These are phyloP conservation scores for Sesia apiformis DNA, from an alignment of 2,888 invertebrate species.

Conservation along the genomic window DNA sequence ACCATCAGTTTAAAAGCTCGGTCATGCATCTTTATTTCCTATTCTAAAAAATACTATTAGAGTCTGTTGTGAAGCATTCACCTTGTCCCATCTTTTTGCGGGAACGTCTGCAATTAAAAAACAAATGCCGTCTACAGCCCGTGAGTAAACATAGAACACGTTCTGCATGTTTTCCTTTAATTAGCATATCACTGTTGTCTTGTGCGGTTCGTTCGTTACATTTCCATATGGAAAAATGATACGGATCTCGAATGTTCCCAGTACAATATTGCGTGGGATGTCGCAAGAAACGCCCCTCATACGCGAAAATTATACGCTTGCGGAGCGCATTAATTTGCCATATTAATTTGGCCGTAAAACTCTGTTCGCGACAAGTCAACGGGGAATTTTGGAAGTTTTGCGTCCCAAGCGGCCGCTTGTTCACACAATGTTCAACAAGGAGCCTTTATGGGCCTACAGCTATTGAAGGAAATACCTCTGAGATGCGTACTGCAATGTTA, in stretches of 20 bases:
- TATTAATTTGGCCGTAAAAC: slow-evolving; percentile 76
- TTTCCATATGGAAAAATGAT: slow-evolving; percentile 74
- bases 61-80: too few species aligned
- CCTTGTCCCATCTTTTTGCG: neutral
- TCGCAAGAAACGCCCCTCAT: slow-evolving; percentile 60
- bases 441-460: slow-evolving; percentile 46
- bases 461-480: slow-evolving; percentile 50
- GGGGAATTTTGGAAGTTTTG: slow-evolving; percentile 64
- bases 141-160: slow-evolving; percentile 57
- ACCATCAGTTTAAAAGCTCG: too few species aligned
- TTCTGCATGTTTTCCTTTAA: slow-evolving; percentile 67
- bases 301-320: slow-evolving; percentile 70
- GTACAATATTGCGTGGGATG: slow-evolving; percentile 20
- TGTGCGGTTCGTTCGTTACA: slow-evolving; percentile 57
- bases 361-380: slow-evolving; percentile 67
- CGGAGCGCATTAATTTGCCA: slow-evolving; percentile 74
- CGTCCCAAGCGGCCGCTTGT: slow-evolving; percentile 67
- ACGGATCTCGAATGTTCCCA: slow-evolving; percentile 33
- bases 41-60: too few species aligned
- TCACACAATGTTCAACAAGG: slow-evolving; percentile 43
- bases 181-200: slow-evolving; percentile 72
- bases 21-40: too few species aligned
- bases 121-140: slow-evolving; percentile 33
- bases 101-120: slow-evolving; percentile 21
- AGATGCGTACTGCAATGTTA: slow-evolving; percentile 41